Conservation (phyloP, 2,888 invertebrate species). For the Protonemura montana region DNA sequence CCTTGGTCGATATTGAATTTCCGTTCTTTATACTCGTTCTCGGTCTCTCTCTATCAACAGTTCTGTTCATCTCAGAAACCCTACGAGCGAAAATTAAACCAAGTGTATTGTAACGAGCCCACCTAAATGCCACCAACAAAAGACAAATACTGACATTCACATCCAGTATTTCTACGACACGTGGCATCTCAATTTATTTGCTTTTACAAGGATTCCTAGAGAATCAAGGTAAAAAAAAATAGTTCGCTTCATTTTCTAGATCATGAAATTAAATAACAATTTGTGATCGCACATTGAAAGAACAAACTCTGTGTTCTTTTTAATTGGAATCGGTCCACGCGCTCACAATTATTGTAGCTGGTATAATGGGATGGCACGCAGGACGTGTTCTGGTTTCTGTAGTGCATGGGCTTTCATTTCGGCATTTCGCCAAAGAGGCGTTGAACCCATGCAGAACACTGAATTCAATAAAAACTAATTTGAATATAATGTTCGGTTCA, state of each 20-base stretch:
- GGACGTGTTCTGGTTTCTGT: not conserved
- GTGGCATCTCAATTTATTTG: not conserved
- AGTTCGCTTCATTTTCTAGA: not conserved
- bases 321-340: not conserved
- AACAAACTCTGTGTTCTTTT: not conserved
- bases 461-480: no score
- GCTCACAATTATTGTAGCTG: no score
- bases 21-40: conserved; percentile 31
- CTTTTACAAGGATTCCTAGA: not conserved
- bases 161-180: not conserved
- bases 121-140: not conserved
- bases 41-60: not conserved
- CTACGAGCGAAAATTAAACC: not conserved
- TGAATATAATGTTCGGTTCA: no score
- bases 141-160: not conserved
- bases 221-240: not conserved
- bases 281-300: not conserved
- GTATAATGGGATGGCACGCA: not conserved
- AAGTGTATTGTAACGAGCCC: not conserved
- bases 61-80: conserved; percentile 27
- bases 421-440: not conserved
- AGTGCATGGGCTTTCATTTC: not conserved
- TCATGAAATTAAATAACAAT: not conserved
- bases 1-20: conserved; percentile 23
- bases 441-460: no score